phyloP scores from a whole-genome alignment of 1,140 invertebrate genomes.

The Acyrthosiphon pisum region DNA sequence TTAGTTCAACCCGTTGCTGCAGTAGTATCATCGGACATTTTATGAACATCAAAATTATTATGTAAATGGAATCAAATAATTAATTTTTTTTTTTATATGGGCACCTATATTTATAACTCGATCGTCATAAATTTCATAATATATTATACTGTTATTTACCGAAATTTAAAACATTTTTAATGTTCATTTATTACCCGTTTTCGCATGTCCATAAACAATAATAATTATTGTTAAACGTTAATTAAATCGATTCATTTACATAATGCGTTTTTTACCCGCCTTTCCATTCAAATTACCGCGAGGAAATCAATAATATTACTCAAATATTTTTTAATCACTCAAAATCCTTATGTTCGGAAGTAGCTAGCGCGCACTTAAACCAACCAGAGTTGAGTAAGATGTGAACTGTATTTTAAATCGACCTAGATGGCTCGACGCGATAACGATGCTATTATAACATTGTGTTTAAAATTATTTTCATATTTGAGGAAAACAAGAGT shows the following conservation, averaged over 20 bases:
- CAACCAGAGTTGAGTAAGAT: background rate
- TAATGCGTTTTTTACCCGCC: background rate
- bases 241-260: background rate
- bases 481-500: background rate
- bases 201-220: conserved; percentile 9
- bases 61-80: background rate
- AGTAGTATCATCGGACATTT: background rate
- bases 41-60: background rate
- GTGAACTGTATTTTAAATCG: background rate
- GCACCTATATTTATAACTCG: background rate
- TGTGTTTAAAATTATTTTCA: background rate
- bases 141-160: background rate
- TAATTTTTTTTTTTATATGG: background rate
- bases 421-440: background rate
- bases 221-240: background rate
- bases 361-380: background rate
- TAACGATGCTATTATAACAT: background rate
- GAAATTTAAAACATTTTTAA: background rate
- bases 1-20: background rate
- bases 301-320: background rate
- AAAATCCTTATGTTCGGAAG: background rate
- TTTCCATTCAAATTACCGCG: background rate
- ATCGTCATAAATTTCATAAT: background rate
- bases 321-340: background rate
- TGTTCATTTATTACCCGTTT: background rate